These are phyloP conservation scores for Argyrosomus japonicus DNA, from an alignment of 2,113 vertebrate species.

Conservation along the genomic window DNA sequence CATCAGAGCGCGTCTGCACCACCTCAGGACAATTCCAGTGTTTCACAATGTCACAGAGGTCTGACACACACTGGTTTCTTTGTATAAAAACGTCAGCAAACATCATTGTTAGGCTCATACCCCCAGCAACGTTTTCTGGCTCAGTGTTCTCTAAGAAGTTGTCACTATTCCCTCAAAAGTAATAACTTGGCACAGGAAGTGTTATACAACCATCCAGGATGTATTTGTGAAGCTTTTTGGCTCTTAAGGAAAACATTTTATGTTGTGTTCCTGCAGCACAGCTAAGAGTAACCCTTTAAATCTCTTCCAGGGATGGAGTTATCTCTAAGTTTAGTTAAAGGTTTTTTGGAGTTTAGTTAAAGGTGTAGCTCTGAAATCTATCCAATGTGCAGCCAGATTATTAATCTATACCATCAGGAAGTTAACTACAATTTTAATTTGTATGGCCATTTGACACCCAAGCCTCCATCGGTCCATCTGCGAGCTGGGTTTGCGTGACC, in stretches of 20 bases:
- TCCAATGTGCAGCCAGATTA: background rate
- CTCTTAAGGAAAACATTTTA: conserved; percentile 23
- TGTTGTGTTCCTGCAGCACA: conserved; percentile 9
- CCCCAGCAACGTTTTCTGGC: conserved; percentile 12
- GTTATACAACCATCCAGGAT: conserved; percentile 48
- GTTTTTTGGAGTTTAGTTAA: background rate
- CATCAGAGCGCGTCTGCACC: conserved; percentile 54
- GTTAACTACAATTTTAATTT: background rate
- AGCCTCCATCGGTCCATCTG: background rate
- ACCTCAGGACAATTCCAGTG: conserved; percentile 18
- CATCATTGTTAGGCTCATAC: conserved; percentile 1
- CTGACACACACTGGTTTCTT: conserved; percentile 15
- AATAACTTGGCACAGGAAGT: conserved; percentile 53
- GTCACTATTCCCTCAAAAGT: conserved; percentile 32
- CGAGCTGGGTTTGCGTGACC: conserved; percentile 11
- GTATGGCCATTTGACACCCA: background rate
- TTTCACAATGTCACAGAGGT: conserved; percentile 2
- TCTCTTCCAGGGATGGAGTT: background rate
- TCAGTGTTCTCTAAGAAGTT: conserved; percentile 7
- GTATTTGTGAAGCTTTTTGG: conserved; percentile 29
- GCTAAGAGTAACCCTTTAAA: conserved; percentile 1
- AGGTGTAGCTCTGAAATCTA: background rate
- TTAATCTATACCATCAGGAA: background rate
- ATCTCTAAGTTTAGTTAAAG: background rate
- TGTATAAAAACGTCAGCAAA: conserved; percentile 26